Conservation (phyloP, 2,888 invertebrate genomes). For the Aleiodes alternator region DNA sequence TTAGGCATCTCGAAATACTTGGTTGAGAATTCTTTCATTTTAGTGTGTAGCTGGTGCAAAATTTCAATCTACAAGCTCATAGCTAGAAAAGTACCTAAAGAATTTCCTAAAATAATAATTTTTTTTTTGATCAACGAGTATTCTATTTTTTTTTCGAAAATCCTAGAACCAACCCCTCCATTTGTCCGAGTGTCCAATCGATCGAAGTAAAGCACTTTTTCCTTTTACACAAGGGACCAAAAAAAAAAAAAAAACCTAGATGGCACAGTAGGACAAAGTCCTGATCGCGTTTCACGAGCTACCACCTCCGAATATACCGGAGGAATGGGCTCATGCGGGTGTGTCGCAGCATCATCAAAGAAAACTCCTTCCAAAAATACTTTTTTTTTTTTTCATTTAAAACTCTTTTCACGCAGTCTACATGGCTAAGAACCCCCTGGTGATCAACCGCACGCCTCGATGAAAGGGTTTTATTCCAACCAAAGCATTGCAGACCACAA, state of each 20-base stretch:
- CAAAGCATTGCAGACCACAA: conserved; percentile 39
- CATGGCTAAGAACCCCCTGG: conserved; percentile 36
- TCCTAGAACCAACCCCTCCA: too few relatives aligned
- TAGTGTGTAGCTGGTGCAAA: too few relatives aligned
- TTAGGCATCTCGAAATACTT: too few relatives aligned
- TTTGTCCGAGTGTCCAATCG: too few relatives aligned
- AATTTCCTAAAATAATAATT: too few relatives aligned
- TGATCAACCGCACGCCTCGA: conserved; percentile 33
- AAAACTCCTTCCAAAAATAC: conserved; percentile 59
- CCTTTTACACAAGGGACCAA: too few relatives aligned
- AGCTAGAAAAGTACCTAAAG: too few relatives aligned
- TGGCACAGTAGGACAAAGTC: conserved; percentile 26
- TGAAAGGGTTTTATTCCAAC: conserved; percentile 16
- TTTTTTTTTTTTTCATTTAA: conserved; percentile 36
- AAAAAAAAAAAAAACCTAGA: background rate
- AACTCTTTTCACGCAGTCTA: conserved; percentile 33
- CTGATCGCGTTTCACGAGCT: conserved; percentile 74
- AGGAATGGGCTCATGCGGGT: conserved; percentile 53
- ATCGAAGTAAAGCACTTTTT: too few relatives aligned
- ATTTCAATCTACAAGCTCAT: too few relatives aligned
- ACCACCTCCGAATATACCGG: conserved; percentile 70
- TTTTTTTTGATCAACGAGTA: too few relatives aligned
- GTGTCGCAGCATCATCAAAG: conserved; percentile 65
- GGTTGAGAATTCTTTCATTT: too few relatives aligned
- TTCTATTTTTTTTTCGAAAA: too few relatives aligned